Evolutionary conservation across 2,888 invertebrate species (phyloP).

Genomic region (Apomyelois bistriatella): DNA sequence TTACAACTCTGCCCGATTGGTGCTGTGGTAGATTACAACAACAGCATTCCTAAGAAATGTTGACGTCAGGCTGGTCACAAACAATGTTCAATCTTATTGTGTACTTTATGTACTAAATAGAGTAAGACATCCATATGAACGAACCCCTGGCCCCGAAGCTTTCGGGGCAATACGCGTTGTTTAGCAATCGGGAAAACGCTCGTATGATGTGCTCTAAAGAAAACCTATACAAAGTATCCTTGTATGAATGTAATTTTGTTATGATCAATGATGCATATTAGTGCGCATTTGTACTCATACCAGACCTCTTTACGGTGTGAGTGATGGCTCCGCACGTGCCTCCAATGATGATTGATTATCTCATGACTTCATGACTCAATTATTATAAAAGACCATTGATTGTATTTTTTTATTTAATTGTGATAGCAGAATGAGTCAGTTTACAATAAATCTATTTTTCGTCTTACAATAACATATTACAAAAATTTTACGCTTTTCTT

Average conservation of each 20-base stretch:
- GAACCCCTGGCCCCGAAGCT: too few species aligned
- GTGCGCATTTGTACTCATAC: conserved; percentile 1
- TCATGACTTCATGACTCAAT: conserved; percentile 3
- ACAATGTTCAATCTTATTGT: too few species aligned
- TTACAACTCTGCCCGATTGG: too few species aligned
- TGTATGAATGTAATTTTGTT: background rate
- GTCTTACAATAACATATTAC: background rate
- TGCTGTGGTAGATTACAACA: too few species aligned
- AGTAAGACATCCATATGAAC: too few species aligned
- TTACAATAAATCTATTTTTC: background rate
- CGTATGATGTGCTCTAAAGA: too few species aligned
- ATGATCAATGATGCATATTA: background rate
- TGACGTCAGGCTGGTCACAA: too few species aligned
- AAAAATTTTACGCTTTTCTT: too few species aligned
- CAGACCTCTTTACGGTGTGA: background rate
- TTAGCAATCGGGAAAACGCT: too few species aligned
- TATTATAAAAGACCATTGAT: background rate
- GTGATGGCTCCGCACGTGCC: conserved; percentile 3
- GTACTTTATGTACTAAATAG: too few species aligned
- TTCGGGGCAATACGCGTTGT: too few species aligned
- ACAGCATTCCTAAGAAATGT: too few species aligned
- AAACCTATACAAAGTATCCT: background rate
- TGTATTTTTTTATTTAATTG: background rate
- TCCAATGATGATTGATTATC: conserved; percentile 1
- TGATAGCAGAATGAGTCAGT: background rate